Conservation (phyloP, 2,797 vertebrate genomes). For the Alcedo atthis region DNA sequence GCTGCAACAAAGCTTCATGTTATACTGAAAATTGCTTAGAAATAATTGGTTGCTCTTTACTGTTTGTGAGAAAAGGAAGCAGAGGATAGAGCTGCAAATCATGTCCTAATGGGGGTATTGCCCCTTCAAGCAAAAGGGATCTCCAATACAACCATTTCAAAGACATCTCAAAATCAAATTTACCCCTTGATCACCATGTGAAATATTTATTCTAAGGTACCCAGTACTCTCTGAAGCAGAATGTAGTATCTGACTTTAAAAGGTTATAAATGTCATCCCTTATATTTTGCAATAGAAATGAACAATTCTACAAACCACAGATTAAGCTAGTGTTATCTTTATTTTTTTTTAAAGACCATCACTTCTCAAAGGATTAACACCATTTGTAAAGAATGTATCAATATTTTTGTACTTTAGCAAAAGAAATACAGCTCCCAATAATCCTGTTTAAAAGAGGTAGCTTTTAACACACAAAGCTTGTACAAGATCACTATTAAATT, state of each 20-base stretch:
- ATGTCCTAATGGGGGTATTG: too few relatives aligned
- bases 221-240: background rate
- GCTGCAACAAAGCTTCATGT: background rate
- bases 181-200: background rate
- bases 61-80: too few relatives aligned
- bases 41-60: background rate
- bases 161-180: background rate
- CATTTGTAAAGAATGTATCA: background rate
- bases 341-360: background rate
- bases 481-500: background rate
- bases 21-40: background rate
- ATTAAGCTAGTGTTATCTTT: background rate
- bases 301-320: background rate
- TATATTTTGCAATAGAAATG: background rate
- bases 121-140: background rate
- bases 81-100: background rate
- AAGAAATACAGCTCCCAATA: background rate
- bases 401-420: background rate
- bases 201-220: background rate
- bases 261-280: background rate
- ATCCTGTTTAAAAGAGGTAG: background rate
- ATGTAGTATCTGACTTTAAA: background rate
- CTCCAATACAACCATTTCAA: background rate
- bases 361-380: background rate
- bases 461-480: background rate